Percentiles rank a stretch among this genome's conserved stretches.
Evolutionary conservation across 2,888 invertebrate species (phyloP).

Genomic region (Portevinia maculata): DNA sequence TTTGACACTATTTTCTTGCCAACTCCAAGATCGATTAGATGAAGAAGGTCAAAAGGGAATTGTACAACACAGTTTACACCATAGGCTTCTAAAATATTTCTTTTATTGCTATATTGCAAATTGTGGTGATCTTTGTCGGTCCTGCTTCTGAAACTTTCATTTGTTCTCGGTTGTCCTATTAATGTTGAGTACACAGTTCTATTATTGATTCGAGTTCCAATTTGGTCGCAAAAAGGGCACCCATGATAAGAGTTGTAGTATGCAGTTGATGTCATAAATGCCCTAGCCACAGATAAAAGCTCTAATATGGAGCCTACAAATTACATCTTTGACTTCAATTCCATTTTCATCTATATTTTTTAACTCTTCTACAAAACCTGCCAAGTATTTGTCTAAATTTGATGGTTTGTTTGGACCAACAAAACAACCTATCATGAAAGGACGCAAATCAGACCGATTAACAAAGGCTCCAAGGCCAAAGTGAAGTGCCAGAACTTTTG

Average conservation of each 20-base stretch:
- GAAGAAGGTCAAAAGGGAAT: conserved; percentile 47
- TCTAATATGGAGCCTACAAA: conserved; percentile 14
- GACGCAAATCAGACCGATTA: conserved; percentile 1
- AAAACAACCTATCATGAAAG: conserved; percentile 32
- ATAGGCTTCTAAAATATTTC: conserved; percentile 24
- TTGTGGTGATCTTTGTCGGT: conserved; percentile 22
- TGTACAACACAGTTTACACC: conserved; percentile 38
- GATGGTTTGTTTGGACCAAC: conserved; percentile 21
- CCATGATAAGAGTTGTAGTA: conserved; percentile 21
- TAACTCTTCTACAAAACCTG: conserved; percentile 18
- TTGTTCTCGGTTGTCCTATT: conserved; percentile 14
- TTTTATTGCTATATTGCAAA: conserved; percentile 20
- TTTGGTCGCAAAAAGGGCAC: conserved; percentile 18
- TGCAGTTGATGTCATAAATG: conserved; percentile 25
- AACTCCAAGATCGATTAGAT: conserved; percentile 50
- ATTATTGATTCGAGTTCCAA: conserved; percentile 13
- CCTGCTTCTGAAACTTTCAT: conserved; percentile 39
- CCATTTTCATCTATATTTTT: conserved; percentile 10
- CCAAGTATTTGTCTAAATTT: conserved; percentile 23
- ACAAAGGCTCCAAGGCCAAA: conserved; percentile 41
- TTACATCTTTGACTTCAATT: conserved; percentile 10
- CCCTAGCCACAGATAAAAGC: conserved; percentile 23
- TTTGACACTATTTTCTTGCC: conserved; percentile 37
- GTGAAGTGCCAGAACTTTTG: conserved; percentile 18
- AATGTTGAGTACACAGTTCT: conserved; percentile 7